Evolutionary conservation across 2,797 vertebrate genomes (phyloP).

Genomic region (Cryptoprocta ferox): DNA sequence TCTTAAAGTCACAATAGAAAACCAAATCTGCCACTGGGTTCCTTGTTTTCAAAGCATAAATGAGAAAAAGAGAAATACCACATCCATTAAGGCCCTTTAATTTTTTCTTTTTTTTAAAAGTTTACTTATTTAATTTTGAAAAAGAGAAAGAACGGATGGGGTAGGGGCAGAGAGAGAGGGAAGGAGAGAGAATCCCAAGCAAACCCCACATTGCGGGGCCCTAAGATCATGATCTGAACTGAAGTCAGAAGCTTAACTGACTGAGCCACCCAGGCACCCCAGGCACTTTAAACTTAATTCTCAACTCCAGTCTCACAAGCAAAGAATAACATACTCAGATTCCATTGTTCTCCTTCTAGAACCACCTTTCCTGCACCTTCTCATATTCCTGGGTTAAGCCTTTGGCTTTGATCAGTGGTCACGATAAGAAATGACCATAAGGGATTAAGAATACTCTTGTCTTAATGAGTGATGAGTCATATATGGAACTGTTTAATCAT

Average conservation of each 20-base stretch:
- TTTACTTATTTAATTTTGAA: no score
- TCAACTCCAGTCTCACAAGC: neutral
- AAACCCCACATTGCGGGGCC: no score
- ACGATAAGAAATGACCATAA: neutral
- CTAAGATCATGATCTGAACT: no score
- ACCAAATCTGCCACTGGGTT: neutral
- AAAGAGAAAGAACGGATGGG: no score
- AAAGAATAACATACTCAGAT: neutral
- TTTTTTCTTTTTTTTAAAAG: no score
- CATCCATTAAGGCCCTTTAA: neutral
- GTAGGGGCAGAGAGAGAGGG: no score
- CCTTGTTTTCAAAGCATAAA: neutral
- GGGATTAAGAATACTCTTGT: neutral
- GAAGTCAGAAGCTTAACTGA: no score
- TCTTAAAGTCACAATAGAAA: constrained; percentile 1
- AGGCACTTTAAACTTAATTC: neutral
- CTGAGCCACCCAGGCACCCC: no score
- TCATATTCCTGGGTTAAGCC: neutral
- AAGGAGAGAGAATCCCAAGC: no score
- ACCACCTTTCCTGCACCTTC: neutral
- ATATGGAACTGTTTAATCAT: neutral
- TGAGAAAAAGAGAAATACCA: neutral
- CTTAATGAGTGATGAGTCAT: neutral
- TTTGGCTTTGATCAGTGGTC: neutral
- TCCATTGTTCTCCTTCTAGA: neutral